Evolutionary conservation across 2,797 vertebrate genomes (phyloP), one percentile per base, ranked within the genome.

Genomic region (Falco berigora): DNA sequence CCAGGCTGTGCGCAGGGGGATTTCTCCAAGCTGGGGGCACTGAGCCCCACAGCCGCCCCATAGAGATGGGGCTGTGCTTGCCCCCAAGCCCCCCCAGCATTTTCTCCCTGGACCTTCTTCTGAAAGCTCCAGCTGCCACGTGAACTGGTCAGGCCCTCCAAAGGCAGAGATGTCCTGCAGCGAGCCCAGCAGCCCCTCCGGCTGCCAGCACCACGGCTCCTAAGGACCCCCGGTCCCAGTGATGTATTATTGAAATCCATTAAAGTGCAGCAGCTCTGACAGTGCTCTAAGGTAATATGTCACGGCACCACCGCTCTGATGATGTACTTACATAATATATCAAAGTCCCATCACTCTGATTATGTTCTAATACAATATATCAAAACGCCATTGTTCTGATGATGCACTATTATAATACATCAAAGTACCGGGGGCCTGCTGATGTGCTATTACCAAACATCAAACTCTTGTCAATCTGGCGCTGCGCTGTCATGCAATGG

Each of bases 191-290:
- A 40, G 36, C 68, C 83, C 71, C 42, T 14, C 72, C 3, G 4
- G 23, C 78, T 50, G 55, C 88, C 52, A 7, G 64, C 76, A 20
- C n/a, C 5, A 0, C 8, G 13, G 50, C 78, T 62, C 67, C 63
- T 5, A 3, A 5, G 58, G 61, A 25, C 77, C 86, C 75, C 86
- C 28, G 2, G 2, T 71, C 73, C 14, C 52, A 6, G 79, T 90
- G 96, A 97, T 95, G 64, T 47, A 91, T 96, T 86, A 73, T 8
- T 14, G 95, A 95, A 96, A 96, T 96, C 86, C 96, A 94, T 95
- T 88, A 92, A 72, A 58, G 52, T 8, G 40, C 62, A 1, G 61
- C 59, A 23, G 67, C 3, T 9, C 94, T 90, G 96, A 67, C 96
- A 96, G 91, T 21, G 36, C 93, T 92, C 94, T 55, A 49, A 95